Evolutionary conservation across 2,113 vertebrate species (phyloP).

Genomic region (Theropithecus gelada): DNA sequence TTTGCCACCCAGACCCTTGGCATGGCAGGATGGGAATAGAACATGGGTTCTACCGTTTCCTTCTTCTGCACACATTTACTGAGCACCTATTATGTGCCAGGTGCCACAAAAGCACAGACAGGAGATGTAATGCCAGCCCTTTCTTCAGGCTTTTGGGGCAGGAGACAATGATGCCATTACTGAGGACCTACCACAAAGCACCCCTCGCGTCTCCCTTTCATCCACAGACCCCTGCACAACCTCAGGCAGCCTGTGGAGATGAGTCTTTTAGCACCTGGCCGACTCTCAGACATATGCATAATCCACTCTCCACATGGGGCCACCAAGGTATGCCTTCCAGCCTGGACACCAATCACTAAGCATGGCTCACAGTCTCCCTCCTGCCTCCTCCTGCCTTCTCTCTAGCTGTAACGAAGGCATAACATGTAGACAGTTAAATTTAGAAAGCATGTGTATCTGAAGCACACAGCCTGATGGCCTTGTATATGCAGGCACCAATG

Average conservation of each 20-base stretch:
- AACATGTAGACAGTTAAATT: background rate
- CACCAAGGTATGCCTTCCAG: background rate
- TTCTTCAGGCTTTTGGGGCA: background rate
- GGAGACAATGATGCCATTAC: background rate
- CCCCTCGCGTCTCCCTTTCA: accelerated
- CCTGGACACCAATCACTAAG: background rate
- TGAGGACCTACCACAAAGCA: background rate
- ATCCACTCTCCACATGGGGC: background rate
- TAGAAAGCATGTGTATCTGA: background rate
- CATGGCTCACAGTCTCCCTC: background rate
- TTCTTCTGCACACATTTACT: background rate
- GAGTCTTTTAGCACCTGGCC: background rate
- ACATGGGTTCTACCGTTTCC: background rate
- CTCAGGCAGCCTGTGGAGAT: background rate
- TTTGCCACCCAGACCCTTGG: background rate
- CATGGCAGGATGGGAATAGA: background rate
- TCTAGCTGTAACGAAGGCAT: background rate
- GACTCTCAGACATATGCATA: background rate
- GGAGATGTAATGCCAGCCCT: background rate
- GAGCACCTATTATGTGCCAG: background rate
- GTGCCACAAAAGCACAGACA: background rate
- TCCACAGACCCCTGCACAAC: background rate
- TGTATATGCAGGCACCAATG: background rate
- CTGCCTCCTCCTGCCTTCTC: background rate
- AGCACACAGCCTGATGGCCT: background rate